Base-by-base conservation (phyloP, 2,113 vertebrate species). In the Silurus asotus region DNA sequence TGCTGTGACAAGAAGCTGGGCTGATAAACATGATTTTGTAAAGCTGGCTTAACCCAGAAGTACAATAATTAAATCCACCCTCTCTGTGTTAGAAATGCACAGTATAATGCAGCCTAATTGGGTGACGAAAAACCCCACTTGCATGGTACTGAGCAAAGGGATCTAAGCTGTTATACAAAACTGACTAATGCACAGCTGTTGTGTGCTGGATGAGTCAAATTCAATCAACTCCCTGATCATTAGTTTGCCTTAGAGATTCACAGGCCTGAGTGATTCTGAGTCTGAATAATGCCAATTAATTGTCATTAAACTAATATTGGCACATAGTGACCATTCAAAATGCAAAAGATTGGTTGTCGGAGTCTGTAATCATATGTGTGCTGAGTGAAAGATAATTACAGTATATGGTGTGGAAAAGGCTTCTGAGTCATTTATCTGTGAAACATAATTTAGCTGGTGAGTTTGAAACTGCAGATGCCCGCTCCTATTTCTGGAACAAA, bases 401-500 rank as follows among this genome's bases (percentile, higher is more conserved):
- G 13, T 59, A 75, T 84, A 86, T 75, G 25, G 59, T 80, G 65
- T 59, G 56, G 74, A 78, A 79, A 56, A 8, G 51, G 65, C 64
- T 74, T 87, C 80, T 86, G 53, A 70, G 56, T 82, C 77, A 65
- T 84, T 72, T 74, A 69, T 88, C 75, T 67, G 67, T 81, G 79
- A 86, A 86, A 49, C 77, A 81, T 84, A 75, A 67, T 80, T 88
- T 74, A 88, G 64, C 49, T 90, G 85, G 86, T 92, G 64, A 89
- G 56, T 91, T 77, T 84, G 64, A 91, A 91, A 92, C 58, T 87
- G 56, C 62, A 90, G 62, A 86, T 88, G 61, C 19, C 79, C 37
- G 76, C 87, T 89, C 49, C 70, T 89, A 59, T 92, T 83, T 65
- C 82, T 77, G 23, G 80, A 81, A 89, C 45, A 89, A 84, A 87